Percentiles rank a stretch among this genome's conserved stretches.
Evolutionary conservation across 2,797 vertebrate species (phyloP).

Genomic region (Sylvilagus floridanus): DNA sequence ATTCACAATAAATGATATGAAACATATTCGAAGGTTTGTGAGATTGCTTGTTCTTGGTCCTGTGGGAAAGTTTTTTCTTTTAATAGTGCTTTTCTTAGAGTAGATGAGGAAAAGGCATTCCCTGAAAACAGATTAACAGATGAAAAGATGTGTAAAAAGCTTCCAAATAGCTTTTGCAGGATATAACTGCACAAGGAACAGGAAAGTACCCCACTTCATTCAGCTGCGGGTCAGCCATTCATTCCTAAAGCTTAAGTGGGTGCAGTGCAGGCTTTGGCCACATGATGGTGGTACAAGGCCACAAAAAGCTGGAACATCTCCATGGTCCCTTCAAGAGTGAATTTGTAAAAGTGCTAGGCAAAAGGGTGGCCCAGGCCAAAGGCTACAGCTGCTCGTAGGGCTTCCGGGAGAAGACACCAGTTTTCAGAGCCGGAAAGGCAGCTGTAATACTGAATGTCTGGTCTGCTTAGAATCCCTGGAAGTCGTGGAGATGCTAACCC

Average conservation of each 20-base stretch:
- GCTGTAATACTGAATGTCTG: no score
- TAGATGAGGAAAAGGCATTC: background rate
- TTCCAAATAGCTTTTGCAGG: background rate
- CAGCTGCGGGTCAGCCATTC: background rate
- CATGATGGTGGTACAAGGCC: constrained; percentile 88
- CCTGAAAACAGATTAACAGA: background rate
- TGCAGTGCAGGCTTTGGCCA: constrained; percentile 61
- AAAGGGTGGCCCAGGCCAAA: background rate
- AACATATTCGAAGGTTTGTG: background rate
- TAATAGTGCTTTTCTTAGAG: background rate
- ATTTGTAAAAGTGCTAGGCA: background rate
- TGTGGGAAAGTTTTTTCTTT: background rate
- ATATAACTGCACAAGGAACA: background rate
- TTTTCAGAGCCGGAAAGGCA: background rate
- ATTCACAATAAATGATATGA: background rate
- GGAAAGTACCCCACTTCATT: accelerated
- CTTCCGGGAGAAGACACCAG: background rate
- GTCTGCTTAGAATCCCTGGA: background rate
- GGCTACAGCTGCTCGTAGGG: background rate
- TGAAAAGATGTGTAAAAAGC: background rate
- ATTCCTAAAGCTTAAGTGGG: accelerated
- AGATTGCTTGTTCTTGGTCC: background rate
- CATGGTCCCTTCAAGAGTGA: background rate
- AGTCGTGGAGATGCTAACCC: background rate
- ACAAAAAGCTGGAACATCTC: constrained; percentile 39